Conservation (phyloP, 2,113 vertebrate genomes). For the Gobiocypris rarus region DNA sequence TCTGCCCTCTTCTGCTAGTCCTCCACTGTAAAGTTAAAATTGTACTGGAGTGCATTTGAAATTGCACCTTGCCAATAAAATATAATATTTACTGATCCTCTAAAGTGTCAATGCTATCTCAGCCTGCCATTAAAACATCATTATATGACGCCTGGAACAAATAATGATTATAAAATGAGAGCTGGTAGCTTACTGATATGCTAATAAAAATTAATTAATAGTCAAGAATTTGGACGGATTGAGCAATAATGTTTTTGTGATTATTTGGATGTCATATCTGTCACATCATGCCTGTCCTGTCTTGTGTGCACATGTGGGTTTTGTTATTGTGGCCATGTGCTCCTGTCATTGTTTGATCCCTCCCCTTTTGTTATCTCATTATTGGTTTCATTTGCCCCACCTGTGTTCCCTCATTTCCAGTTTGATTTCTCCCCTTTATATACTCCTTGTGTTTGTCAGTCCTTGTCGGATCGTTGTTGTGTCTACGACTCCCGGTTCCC, state of each 20-base stretch:
- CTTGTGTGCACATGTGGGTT: too few species aligned
- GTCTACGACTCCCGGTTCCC: too few species aligned
- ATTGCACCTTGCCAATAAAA: constrained; percentile 51
- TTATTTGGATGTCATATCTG: not conserved
- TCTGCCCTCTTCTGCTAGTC: constrained; percentile 38
- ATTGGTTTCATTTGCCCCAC: too few species aligned
- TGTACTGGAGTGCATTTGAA: constrained; percentile 29
- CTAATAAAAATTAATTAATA: constrained; percentile 38
- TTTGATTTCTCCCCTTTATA: too few species aligned
- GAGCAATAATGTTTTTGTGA: not conserved
- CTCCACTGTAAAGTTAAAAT: constrained; percentile 28
- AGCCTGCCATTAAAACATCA: constrained; percentile 51
- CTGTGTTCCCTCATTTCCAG: too few species aligned
- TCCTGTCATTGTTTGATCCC: too few species aligned
- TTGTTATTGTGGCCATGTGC: too few species aligned
- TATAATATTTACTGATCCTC: constrained; percentile 46
- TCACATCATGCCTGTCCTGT: too few species aligned
- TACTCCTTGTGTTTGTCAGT: too few species aligned
- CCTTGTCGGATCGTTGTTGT: too few species aligned
- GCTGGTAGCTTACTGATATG: constrained; percentile 18
- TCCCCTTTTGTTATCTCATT: too few species aligned
- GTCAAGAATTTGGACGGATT: not conserved
- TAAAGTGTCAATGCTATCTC: constrained; percentile 40
- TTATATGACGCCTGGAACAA: constrained; percentile 40
- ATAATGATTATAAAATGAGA: constrained; percentile 37